Evolutionary conservation across 2,113 vertebrate species (phyloP).

Genomic region (Diadophis punctatus): DNA sequence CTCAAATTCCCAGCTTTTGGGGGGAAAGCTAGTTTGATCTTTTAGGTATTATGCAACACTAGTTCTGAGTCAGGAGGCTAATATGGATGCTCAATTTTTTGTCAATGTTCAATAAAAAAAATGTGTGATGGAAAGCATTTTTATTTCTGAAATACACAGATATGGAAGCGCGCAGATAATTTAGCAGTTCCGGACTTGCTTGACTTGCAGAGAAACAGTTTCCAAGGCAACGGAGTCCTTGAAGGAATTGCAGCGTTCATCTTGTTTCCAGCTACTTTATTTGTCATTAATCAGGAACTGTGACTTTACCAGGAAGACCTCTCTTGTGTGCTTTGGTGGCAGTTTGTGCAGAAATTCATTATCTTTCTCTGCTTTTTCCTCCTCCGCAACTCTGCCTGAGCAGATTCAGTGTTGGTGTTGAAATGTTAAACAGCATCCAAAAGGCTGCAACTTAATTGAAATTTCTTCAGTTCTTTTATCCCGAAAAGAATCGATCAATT

Average conservation of each 20-base stretch:
- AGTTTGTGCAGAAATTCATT: neutral
- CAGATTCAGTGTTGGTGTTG: neutral
- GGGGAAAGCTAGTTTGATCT: neutral
- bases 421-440: neutral
- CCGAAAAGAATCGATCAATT: neutral
- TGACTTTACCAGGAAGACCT: slow-evolving; percentile 34
- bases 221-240: slow-evolving; percentile 41
- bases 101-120: neutral
- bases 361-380: neutral
- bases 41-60: neutral
- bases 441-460: neutral
- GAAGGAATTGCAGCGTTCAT: slow-evolving; percentile 31
- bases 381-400: neutral
- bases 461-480: neutral
- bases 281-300: slow-evolving; percentile 11
- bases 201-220: slow-evolving; percentile 25
- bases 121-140: neutral
- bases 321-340: neutral
- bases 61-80: neutral
- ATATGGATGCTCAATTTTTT: neutral
- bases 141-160: neutral
- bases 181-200: slow-evolving; percentile 11
- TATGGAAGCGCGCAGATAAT: slow-evolving; percentile 28
- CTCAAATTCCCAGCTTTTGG: neutral
- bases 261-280: slow-evolving; percentile 10